Conservation (phyloP, 2,888 invertebrate genomes). For the Eristalis tenax region DNA sequence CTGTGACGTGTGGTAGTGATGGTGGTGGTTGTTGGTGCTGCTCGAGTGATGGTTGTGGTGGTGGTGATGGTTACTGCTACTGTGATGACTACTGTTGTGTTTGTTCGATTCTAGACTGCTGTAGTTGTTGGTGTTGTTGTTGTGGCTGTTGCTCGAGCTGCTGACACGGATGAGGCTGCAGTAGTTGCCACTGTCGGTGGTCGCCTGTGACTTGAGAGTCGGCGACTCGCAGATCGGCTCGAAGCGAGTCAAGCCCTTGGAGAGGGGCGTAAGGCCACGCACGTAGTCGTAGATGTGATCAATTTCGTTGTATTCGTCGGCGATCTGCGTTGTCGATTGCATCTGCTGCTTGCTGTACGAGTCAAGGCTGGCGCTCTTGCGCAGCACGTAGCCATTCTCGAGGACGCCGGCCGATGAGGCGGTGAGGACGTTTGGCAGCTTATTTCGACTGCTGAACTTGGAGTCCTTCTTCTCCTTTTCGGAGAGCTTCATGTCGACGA, state of each 20-base stretch:
- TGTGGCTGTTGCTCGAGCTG: slow-evolving; percentile 74
- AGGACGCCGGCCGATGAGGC: slow-evolving; percentile 79
- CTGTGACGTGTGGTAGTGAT: slow-evolving; percentile 78
- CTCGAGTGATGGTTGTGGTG: slow-evolving; percentile 77
- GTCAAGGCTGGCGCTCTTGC: slow-evolving; percentile 90
- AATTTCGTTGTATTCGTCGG: slow-evolving; percentile 96
- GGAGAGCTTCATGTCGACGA: slow-evolving; percentile 90
- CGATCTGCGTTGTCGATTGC: slow-evolving; percentile 83
- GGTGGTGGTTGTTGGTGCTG: slow-evolving; percentile 78
- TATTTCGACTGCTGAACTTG: slow-evolving; percentile 79
- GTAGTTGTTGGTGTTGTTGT: slow-evolving; percentile 78
- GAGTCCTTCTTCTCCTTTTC: slow-evolving; percentile 83
- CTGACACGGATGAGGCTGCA: slow-evolving; percentile 81
- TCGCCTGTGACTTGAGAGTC: slow-evolving; percentile 80
- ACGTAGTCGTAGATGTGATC: slow-evolving; percentile 98
- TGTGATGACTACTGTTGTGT: slow-evolving; percentile 78
- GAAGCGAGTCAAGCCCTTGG: slow-evolving; percentile 85
- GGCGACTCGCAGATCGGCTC: slow-evolving; percentile 82
- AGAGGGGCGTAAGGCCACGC: slow-evolving; percentile 94
- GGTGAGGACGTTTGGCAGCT: slow-evolving; percentile 80
- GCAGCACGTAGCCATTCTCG: slow-evolving; percentile 86
- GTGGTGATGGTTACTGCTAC: slow-evolving; percentile 82
- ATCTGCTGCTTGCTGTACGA: slow-evolving; percentile 81
- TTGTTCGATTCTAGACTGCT: slow-evolving; percentile 80
- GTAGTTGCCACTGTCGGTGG: slow-evolving; percentile 80